Evolutionary conservation across 35 echinoderm and acorn worm genomes (phyloP).

Genomic region (Heliocidaris tuberculata): DNA sequence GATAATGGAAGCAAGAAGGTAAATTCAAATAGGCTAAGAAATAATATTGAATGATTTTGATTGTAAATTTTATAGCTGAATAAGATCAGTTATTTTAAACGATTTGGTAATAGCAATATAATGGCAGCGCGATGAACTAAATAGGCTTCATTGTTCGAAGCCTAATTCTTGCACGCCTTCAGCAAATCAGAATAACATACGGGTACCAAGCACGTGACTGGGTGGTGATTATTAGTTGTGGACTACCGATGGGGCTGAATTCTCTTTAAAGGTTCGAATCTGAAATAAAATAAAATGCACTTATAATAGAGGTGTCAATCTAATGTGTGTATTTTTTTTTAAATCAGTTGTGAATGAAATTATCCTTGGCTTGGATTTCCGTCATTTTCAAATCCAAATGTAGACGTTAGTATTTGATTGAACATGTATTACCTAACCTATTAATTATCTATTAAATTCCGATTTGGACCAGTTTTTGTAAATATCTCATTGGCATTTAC

Average conservation of each 20-base stretch:
- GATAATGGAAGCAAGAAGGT: too few relatives aligned
- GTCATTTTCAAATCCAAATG: too few relatives aligned
- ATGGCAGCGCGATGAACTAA: not conserved
- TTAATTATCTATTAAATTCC: too few relatives aligned
- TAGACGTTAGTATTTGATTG: too few relatives aligned
- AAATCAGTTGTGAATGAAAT: not conserved
- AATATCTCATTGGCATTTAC: not conserved
- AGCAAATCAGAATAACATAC: not conserved
- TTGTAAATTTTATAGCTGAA: too few relatives aligned
- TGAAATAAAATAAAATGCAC: not conserved
- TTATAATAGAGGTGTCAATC: not conserved
- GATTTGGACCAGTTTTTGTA: not conserved
- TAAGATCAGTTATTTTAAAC: not conserved
- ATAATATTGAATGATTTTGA: too few relatives aligned
- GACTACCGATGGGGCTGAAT: not conserved
- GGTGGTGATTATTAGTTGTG: not conserved
- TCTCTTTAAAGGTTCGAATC: not conserved
- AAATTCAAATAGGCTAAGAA: too few relatives aligned
- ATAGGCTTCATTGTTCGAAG: not conserved
- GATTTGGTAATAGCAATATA: not conserved
- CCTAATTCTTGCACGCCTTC: not conserved
- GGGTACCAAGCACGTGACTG: not conserved
- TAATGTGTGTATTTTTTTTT: not conserved
- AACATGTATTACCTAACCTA: too few relatives aligned
- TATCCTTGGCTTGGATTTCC: too few relatives aligned